Evolutionary conservation across 1,140 invertebrate species (phyloP).

Genomic region (Plutomurus gul): DNA sequence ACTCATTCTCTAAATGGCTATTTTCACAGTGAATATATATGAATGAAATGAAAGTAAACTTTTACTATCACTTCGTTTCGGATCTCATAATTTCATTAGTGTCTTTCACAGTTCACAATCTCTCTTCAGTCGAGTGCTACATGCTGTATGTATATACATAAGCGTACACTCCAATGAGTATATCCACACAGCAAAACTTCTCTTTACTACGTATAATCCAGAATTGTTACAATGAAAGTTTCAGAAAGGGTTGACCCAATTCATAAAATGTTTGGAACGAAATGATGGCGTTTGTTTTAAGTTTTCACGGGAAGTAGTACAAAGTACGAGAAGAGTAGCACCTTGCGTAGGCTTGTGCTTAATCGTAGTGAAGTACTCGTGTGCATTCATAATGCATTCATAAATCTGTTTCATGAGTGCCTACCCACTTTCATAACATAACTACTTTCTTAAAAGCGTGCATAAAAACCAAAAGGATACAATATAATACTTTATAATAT

Average conservation of each 20-base stretch:
- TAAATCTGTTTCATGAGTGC: conserved; percentile 20
- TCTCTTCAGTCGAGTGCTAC: background rate
- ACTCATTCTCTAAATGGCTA: background rate
- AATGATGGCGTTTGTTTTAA: conserved; percentile 9
- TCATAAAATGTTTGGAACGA: background rate
- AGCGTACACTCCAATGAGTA: too few relatives aligned
- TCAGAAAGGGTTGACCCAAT: conserved; percentile 4
- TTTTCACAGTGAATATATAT: background rate
- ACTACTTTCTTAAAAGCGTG: background rate
- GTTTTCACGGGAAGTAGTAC: background rate
- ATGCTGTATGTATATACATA: too few relatives aligned
- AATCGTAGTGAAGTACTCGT: background rate
- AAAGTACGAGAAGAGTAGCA: background rate
- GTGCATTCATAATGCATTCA: conserved; percentile 13
- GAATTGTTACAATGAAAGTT: background rate
- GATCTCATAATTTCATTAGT: background rate
- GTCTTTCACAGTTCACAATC: background rate
- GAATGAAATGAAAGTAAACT: background rate
- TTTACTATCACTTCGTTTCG: background rate
- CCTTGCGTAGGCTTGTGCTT: background rate
- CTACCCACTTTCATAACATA: background rate
- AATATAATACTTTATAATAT: background rate
- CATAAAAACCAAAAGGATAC: background rate
- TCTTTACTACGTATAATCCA: background rate
- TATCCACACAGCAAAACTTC: too few relatives aligned